phyloP scores from a whole-genome alignment of 2,888 invertebrate species.

The Oscheius sp. region DNA sequence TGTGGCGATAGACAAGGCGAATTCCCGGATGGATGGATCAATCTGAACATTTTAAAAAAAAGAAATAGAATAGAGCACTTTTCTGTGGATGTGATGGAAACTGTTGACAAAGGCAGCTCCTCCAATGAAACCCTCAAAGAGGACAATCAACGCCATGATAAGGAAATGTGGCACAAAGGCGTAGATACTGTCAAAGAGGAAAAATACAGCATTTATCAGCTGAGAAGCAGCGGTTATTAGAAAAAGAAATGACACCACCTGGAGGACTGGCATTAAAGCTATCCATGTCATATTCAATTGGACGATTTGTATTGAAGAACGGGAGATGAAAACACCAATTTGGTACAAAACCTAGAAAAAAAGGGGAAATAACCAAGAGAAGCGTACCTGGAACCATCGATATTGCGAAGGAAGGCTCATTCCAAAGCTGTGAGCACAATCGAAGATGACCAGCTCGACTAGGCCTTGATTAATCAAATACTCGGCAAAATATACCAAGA shows the following conservation, averaged over 20 bases:
- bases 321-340: constrained; percentile 61
- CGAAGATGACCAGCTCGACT: constrained; percentile 84
- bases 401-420: constrained; percentile 78
- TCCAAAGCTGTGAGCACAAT: constrained; percentile 71
- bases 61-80: background rate
- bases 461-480: constrained; percentile 88
- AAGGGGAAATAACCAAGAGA: no score
- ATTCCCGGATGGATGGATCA: constrained; percentile 28
- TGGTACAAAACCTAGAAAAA: constrained; percentile 47
- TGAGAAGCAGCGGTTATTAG: no score
- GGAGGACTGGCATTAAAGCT: constrained; percentile 25
- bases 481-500: constrained; percentile 84
- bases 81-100: constrained; percentile 35
- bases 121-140: constrained; percentile 34
- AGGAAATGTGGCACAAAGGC: constrained; percentile 33
- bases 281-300: constrained; percentile 35
- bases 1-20: constrained; percentile 28
- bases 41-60: background rate
- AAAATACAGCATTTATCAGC: constrained; percentile 26
- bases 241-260: background rate
- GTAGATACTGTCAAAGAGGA: constrained; percentile 22
- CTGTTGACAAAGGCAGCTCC: constrained; percentile 32
- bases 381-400: constrained; percentile 83
- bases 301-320: constrained; percentile 55
- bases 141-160: constrained; percentile 28